phyloP scores from a whole-genome alignment of 2,888 invertebrate genomes.

The Cinara cedri region DNA sequence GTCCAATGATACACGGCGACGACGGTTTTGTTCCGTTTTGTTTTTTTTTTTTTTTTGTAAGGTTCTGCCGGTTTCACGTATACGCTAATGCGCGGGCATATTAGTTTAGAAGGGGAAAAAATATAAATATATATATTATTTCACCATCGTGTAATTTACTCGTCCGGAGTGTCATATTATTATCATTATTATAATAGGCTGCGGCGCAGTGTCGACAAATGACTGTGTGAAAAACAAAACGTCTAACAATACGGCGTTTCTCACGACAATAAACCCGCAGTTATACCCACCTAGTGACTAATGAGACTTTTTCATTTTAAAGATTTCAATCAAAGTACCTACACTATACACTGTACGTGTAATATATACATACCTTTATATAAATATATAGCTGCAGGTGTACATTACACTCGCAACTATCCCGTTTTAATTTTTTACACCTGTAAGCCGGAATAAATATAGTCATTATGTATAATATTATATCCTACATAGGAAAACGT shows the following conservation, averaged over 20 bases:
- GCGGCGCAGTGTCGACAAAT: constrained; percentile 25
- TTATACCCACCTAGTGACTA: background rate
- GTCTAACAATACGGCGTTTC: background rate
- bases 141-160: constrained; percentile 33
- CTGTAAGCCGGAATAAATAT: background rate
- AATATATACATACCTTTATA: no score
- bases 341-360: no score
- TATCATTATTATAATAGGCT: background rate
- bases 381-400: no score
- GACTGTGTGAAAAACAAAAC: constrained; percentile 47
- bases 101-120: constrained; percentile 1
- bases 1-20: no score
- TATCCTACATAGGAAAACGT: no score
- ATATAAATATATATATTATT: background rate
- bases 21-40: no score
- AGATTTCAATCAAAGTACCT: no score
- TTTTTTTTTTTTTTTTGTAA: no score
- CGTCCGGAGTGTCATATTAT: constrained; percentile 12
- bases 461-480: no score
- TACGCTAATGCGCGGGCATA: constrained; percentile 18
- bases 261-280: constrained; percentile 1
- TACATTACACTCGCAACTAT: no score
- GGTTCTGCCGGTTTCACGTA: background rate
- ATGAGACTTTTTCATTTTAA: background rate
- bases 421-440: background rate